Evolutionary conservation across 2,888 invertebrate genomes (phyloP).

Genomic region (Geotrupes spiniger): DNA sequence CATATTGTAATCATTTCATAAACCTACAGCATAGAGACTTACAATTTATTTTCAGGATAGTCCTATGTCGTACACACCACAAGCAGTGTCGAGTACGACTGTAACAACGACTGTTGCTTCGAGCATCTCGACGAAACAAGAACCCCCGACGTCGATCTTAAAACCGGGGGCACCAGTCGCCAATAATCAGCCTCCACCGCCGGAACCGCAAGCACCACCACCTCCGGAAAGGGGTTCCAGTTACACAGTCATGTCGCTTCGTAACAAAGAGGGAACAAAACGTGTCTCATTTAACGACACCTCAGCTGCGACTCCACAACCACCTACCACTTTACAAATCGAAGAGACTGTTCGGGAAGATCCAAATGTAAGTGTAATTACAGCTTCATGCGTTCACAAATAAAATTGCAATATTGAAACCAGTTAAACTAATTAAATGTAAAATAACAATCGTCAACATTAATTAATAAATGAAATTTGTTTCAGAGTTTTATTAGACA

Average conservation of each 20-base stretch:
- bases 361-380: slow-evolving; percentile 68
- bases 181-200: slow-evolving; percentile 2
- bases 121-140: slow-evolving; percentile 41
- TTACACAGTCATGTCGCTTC: slow-evolving; percentile 76
- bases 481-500: slow-evolving; percentile 74
- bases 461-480: not conserved
- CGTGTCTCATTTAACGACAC: slow-evolving; percentile 48
- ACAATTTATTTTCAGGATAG: slow-evolving; percentile 43
- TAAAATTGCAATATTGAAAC: no score
- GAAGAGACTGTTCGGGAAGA: slow-evolving; percentile 60
- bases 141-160: slow-evolving; percentile 46
- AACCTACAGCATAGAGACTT: no score
- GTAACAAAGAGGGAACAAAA: slow-evolving; percentile 48
- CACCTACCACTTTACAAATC: slow-evolving; percentile 29
- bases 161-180: slow-evolving; percentile 49
- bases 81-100: slow-evolving; percentile 43
- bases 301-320: slow-evolving; percentile 43
- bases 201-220: slow-evolving; percentile 56
- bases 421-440: no score
- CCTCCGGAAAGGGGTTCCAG: slow-evolving; percentile 89
- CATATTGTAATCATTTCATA: no score
- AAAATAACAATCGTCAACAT: no score
- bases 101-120: slow-evolving; percentile 43
- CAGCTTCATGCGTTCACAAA: no score
- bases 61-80: slow-evolving; percentile 37